A percentile compares a stretch with the other conserved stretches of the same genome.
Conservation (phyloP, 2,113 vertebrate species). For the Myocastor coypus region DNA sequence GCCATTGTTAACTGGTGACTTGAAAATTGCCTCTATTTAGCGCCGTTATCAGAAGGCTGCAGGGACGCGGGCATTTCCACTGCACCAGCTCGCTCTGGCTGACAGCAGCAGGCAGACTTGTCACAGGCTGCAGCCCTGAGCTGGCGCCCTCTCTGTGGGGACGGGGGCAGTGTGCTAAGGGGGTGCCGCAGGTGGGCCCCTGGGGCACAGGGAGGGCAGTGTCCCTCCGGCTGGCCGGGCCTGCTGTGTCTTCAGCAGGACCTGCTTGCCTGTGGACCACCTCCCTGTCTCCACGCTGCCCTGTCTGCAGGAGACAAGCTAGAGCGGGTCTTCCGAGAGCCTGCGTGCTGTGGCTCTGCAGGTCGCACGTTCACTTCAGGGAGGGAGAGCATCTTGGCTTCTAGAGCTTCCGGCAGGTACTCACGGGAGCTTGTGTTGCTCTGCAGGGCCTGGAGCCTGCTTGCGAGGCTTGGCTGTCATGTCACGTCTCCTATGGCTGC, state of each 20-base stretch:
- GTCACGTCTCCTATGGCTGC: background rate
- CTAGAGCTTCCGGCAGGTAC: background rate
- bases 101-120: background rate
- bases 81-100: conserved; percentile 15
- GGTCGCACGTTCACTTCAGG: background rate
- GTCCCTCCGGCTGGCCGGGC: background rate
- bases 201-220: too few relatives aligned
- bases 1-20: conserved; percentile 76
- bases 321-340: background rate
- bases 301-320: fast-evolving
- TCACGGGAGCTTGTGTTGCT: background rate
- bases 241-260: background rate
- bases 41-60: conserved; percentile 57
- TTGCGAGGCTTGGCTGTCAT: background rate
- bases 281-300: fast-evolving
- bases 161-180: background rate
- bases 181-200: background rate
- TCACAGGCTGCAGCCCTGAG: background rate
- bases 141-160: background rate
- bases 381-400: background rate
- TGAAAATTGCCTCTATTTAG: conserved; percentile 77
- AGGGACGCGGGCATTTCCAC: conserved; percentile 29
- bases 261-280: background rate
- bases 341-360: fast-evolving
- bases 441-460: background rate